Evolutionary conservation across 2,797 vertebrate genomes (phyloP).

Genomic region (Spinibarbus caldwelli): DNA sequence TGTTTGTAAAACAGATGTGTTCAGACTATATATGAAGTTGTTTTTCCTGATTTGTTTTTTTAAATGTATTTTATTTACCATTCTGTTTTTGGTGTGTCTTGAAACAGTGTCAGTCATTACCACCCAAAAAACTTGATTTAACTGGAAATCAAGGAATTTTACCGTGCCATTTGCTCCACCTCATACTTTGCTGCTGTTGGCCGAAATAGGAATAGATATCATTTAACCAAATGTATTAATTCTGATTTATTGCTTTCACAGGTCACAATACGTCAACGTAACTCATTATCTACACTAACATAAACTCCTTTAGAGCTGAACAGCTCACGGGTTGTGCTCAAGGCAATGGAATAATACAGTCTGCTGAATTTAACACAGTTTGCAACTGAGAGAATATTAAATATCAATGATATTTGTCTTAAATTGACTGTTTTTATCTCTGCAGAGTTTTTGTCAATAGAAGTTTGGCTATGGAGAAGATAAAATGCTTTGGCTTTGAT

Average conservation of each 20-base stretch:
- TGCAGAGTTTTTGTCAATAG: conserved; percentile 96
- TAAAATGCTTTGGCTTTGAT: conserved; percentile 98
- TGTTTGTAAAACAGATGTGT: conserved; percentile 54
- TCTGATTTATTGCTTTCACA: conserved; percentile 21
- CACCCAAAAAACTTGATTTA: conserved; percentile 26
- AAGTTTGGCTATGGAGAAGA: conserved; percentile 99
- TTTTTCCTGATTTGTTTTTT: background rate
- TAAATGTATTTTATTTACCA: background rate
- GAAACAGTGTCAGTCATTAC: background rate
- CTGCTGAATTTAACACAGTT: background rate
- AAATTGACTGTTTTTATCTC: conserved; percentile 57
- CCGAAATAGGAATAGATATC: background rate
- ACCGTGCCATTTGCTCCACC: background rate
- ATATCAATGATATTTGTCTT: background rate
- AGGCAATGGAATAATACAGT: conserved; percentile 3
- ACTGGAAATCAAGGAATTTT: conserved; percentile 15
- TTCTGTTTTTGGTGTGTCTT: conserved; percentile 4
- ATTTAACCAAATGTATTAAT: conserved; percentile 24
- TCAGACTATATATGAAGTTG: background rate
- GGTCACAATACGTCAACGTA: background rate
- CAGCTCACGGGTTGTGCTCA: conserved; percentile 11
- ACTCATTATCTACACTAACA: conserved; percentile 10
- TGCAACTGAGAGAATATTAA: background rate
- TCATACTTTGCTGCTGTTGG: conserved; percentile 23
- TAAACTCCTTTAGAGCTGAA: background rate